Percentiles rank a stretch among this genome's conserved stretches.
Conservation (phyloP, 1,140 invertebrate genomes). For the Drosophila ananassae region DNA sequence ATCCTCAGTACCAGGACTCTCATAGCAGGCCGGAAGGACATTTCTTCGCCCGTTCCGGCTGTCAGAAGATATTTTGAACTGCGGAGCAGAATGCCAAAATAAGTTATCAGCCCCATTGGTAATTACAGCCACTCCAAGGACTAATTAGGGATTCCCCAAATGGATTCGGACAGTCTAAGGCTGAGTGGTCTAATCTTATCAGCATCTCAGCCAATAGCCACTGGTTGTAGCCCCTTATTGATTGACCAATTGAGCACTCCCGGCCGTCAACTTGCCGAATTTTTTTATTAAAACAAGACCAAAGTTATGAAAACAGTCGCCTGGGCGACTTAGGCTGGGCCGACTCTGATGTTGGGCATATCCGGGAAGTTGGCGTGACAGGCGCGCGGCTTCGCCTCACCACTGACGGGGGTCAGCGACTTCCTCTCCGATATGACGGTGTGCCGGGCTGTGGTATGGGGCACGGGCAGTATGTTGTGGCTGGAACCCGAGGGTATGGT, state of each 20-base stretch:
- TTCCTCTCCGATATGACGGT: neutral
- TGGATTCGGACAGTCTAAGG: conserved; percentile 33
- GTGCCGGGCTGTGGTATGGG: neutral
- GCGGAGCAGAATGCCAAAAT: conserved; percentile 65
- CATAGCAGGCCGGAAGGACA: conserved; percentile 29
- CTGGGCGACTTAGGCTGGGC: neutral
- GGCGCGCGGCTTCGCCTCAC: neutral
- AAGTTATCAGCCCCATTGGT: conserved; percentile 61
- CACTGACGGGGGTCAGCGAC: too few species aligned
- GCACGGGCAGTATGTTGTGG: neutral
- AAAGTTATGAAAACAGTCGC: neutral
- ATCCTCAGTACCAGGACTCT: conserved; percentile 29
- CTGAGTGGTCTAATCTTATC: conserved; percentile 44
- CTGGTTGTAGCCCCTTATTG: neutral
- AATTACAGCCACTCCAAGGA: conserved; percentile 38
- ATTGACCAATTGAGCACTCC: neutral
- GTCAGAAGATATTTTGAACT: conserved; percentile 75
- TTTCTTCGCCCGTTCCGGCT: conserved; percentile 14
- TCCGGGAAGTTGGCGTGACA: neutral
- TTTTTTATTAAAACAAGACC: neutral
- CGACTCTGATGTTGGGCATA: neutral
- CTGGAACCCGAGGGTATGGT: neutral
- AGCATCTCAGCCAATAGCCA: conserved; percentile 19
- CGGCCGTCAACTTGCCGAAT: neutral
- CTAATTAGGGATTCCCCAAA: conserved; percentile 67